Evolutionary conservation across 2,888 invertebrate genomes (phyloP).

Genomic region (Hirtodrosophila histrioides): DNA sequence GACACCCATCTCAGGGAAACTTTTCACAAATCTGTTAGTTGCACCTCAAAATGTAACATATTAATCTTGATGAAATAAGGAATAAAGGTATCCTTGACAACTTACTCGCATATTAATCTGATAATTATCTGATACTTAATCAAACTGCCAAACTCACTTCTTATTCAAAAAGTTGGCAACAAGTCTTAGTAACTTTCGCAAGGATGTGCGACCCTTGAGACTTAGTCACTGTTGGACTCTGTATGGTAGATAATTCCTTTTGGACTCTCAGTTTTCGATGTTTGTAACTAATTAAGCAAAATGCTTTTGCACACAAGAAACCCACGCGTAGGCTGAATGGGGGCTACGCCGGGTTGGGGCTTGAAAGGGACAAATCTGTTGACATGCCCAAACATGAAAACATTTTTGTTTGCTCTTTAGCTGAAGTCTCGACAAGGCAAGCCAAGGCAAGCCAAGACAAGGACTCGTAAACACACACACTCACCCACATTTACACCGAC

Average conservation of each 20-base stretch:
- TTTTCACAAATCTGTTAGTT: constrained; percentile 23
- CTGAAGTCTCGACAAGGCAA: constrained; percentile 57
- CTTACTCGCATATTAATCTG: constrained; percentile 20
- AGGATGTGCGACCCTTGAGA: constrained; percentile 15
- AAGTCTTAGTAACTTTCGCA: constrained; percentile 8
- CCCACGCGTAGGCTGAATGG: constrained; percentile 12
- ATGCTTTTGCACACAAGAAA: constrained; percentile 68
- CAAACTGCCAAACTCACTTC: constrained; percentile 18
- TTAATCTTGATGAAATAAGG: constrained; percentile 9
- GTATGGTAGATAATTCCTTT: constrained; percentile 45
- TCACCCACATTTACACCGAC: constrained; percentile 49
- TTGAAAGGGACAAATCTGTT: constrained; percentile 69
- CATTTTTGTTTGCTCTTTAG: constrained; percentile 80
- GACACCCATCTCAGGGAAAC: not conserved
- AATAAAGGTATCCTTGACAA: constrained; percentile 22
- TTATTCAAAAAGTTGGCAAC: not conserved
- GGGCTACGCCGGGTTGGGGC: not conserved
- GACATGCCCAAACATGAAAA: constrained; percentile 80
- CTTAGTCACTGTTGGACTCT: constrained; percentile 3
- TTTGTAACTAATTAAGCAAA: constrained; percentile 80
- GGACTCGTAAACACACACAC: constrained; percentile 51
- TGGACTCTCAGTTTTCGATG: constrained; percentile 46
- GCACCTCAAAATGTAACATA: constrained; percentile 6
- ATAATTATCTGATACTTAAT: constrained; percentile 33
- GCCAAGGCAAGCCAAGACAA: constrained; percentile 57